Conservation (phyloP, 1,140 invertebrate species). For the Leptinotarsa lineolata region DNA sequence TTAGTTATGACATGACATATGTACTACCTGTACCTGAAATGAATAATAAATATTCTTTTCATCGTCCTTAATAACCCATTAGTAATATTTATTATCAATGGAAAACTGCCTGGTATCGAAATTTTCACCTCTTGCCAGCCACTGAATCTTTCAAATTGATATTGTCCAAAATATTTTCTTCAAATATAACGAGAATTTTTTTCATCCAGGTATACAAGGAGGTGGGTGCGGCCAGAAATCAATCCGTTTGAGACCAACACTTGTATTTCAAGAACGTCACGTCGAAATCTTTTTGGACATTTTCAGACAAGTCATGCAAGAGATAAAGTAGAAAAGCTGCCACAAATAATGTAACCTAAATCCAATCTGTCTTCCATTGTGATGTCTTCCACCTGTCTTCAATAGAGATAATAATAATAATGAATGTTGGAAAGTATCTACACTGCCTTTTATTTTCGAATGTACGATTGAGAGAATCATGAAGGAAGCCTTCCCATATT, state of each 20-base stretch:
- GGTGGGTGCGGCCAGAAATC: slow-evolving; percentile 84
- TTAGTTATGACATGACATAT: too few species aligned
- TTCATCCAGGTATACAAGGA: slow-evolving; percentile 75
- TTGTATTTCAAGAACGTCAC: slow-evolving; percentile 88
- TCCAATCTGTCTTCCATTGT: neutral
- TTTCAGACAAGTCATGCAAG: slow-evolving; percentile 74
- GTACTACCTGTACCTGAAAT: too few species aligned
- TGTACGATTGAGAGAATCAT: too few species aligned
- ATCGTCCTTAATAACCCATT: too few species aligned
- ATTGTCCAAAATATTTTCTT: too few species aligned
- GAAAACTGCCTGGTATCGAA: too few species aligned
- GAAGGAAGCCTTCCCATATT: too few species aligned
- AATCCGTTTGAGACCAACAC: slow-evolving; percentile 86
- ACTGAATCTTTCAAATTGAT: too few species aligned
- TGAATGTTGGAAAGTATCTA: neutral
- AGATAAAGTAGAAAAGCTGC: slow-evolving; percentile 61
- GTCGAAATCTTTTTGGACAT: slow-evolving; percentile 89
- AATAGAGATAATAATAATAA: slow-evolving; percentile 2
- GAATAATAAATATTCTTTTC: too few species aligned
- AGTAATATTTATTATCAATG: too few species aligned
- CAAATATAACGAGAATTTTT: neutral
- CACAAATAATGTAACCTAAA: neutral
- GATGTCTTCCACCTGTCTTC: neutral
- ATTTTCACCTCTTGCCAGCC: too few species aligned
- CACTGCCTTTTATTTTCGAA: too few species aligned